Percentiles rank a stretch among this genome's conserved stretches.
phyloP scores from a whole-genome alignment of 2,113 vertebrate genomes.

The Brachypodius melanocephalos region DNA sequence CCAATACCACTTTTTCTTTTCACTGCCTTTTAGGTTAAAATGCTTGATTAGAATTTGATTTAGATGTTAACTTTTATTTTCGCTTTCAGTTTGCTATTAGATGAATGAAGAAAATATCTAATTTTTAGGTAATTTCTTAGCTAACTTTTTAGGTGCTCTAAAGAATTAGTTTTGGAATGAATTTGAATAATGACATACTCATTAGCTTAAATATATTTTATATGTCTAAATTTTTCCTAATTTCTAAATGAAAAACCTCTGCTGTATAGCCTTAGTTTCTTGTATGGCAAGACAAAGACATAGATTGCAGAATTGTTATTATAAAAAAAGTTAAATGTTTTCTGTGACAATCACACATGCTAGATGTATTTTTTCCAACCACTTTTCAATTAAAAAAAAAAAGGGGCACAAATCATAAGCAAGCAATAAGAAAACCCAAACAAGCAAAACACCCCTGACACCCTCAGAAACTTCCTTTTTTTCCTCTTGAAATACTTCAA shows the following conservation, averaged over 20 bases:
- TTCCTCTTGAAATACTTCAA: not conserved
- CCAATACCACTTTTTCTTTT: not conserved
- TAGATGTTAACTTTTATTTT: slow-evolving; percentile 37
- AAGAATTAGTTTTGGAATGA: not conserved
- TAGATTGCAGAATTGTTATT: not conserved
- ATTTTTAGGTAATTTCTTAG: slow-evolving; percentile 26
- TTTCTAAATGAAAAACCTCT: not conserved
- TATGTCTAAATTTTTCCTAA: not conserved
- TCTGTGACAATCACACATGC: not conserved
- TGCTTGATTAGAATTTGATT: not conserved
- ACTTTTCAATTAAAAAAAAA: not conserved
- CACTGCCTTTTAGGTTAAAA: not conserved
- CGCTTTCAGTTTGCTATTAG: slow-evolving; percentile 46
- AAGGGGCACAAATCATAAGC: not conserved
- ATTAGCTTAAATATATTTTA: not conserved
- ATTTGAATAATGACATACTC: not conserved
- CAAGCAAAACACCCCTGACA: not conserved
- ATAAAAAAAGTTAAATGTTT: not conserved
- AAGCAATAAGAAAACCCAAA: not conserved
- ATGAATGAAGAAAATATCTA: slow-evolving; percentile 40
- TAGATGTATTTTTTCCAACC: not conserved
- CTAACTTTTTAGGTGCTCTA: not conserved
- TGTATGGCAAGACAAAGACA: not conserved
- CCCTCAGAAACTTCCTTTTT: not conserved
- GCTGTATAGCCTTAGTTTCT: not conserved